These are phyloP conservation scores for Drosophila demipolita DNA, from an alignment of 2,888 invertebrate species.

Conservation along the genomic window DNA sequence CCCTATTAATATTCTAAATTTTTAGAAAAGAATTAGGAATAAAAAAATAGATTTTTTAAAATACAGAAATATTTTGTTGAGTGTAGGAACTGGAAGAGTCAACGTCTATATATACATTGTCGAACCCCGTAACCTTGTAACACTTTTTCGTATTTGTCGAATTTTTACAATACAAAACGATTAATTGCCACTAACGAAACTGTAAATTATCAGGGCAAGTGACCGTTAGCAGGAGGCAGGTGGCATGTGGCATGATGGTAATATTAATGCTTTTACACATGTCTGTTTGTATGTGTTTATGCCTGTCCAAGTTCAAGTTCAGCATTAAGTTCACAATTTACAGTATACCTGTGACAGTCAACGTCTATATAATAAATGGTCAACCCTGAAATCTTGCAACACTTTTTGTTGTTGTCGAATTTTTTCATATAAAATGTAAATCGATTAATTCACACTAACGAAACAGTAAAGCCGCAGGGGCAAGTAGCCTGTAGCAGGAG, in stretches of 20 bases:
- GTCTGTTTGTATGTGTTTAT: slow-evolving; percentile 7
- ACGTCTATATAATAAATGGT: slow-evolving; percentile 4
- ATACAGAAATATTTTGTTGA: background rate
- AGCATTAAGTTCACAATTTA: slow-evolving; percentile 38
- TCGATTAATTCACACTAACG: slow-evolving; percentile 20
- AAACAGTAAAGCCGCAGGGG: slow-evolving; percentile 4
- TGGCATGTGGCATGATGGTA: slow-evolving; percentile 18
- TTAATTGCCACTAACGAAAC: slow-evolving; percentile 18
- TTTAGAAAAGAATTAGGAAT: background rate
- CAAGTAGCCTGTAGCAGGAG: background rate
- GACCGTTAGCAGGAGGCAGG: slow-evolving; percentile 8
- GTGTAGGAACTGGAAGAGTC: slow-evolving; percentile 6
- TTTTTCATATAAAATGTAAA: slow-evolving; percentile 31
- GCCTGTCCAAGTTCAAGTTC: slow-evolving; percentile 63
- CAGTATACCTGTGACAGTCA: background rate
- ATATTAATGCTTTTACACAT: slow-evolving; percentile 40
- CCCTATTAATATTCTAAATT: background rate
- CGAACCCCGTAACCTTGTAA: slow-evolving; percentile 53
- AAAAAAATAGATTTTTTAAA: background rate
- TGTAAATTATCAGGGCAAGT: slow-evolving; percentile 4
- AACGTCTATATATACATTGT: slow-evolving; percentile 5
- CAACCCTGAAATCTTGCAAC: slow-evolving; percentile 54
- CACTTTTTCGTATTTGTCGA: slow-evolving; percentile 47
- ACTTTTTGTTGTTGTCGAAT: slow-evolving; percentile 40
- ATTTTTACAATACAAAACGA: slow-evolving; percentile 28